Conservation (phyloP, 2,888 invertebrate species). For the Hydriomena furcata region DNA sequence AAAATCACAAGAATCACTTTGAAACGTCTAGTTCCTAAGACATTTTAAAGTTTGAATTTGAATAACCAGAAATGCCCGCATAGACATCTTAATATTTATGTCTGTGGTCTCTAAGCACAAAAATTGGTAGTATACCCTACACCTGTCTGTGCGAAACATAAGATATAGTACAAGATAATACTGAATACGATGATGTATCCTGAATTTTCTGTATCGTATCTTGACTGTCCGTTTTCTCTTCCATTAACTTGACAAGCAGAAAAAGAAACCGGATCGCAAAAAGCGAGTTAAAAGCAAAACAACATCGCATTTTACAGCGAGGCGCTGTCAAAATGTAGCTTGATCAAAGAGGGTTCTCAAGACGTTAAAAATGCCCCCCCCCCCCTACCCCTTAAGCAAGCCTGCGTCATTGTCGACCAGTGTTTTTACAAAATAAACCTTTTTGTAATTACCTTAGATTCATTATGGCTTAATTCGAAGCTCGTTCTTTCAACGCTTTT, state of each 20-base stretch:
- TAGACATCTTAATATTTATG: too few relatives aligned
- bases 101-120: too few relatives aligned
- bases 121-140: too few relatives aligned
- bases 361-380: conserved; percentile 75
- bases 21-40: too few relatives aligned
- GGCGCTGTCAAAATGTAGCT: conserved; percentile 66
- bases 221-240: background rate
- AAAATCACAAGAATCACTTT: too few relatives aligned
- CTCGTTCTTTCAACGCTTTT: too few relatives aligned
- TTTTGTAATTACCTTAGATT: background rate
- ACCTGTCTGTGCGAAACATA: too few relatives aligned
- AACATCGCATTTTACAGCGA: conserved; percentile 42
- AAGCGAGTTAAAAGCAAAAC: conserved; percentile 32
- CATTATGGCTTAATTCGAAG: background rate
- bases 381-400: conserved; percentile 12
- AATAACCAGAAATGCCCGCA: too few relatives aligned
- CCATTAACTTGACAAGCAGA: conserved; percentile 1
- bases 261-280: conserved; percentile 11
- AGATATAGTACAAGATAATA: too few relatives aligned
- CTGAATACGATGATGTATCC: too few relatives aligned
- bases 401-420: background rate
- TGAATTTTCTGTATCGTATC: too few relatives aligned
- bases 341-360: conserved; percentile 73
- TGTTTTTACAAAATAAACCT: conserved; percentile 3
- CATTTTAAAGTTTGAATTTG: too few relatives aligned